Evolutionary conservation across 2,113 vertebrate species (phyloP).

Genomic region (Isurus oxyrinchus): DNA sequence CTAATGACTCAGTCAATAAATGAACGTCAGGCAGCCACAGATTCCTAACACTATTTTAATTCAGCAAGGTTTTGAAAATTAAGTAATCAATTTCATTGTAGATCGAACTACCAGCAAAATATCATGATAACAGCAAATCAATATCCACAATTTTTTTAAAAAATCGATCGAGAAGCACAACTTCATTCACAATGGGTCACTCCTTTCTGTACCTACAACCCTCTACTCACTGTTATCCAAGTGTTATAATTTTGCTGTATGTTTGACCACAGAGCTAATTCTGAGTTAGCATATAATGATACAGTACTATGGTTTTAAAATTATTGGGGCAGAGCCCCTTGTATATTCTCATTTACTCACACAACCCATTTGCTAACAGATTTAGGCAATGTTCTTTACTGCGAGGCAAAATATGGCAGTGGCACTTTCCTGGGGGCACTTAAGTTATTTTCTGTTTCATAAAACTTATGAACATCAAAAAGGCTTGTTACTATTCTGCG

Average conservation of each 20-base stretch:
- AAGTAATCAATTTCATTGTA: slow-evolving; percentile 10
- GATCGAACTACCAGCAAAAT: background rate
- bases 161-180: slow-evolving; percentile 30
- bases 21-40: slow-evolving; percentile 27
- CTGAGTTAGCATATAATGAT: slow-evolving; percentile 67
- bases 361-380: slow-evolving; percentile 48
- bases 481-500: slow-evolving; percentile 34
- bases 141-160: background rate
- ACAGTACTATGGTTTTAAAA: slow-evolving; percentile 73
- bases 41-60: slow-evolving; percentile 27
- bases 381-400: slow-evolving; percentile 75
- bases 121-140: background rate
- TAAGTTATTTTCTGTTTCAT: slow-evolving; percentile 35
- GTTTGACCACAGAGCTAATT: slow-evolving; percentile 56
- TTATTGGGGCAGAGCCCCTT: slow-evolving; percentile 83
- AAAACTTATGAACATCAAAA: slow-evolving; percentile 31
- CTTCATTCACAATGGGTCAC: slow-evolving; percentile 26
- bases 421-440: slow-evolving; percentile 35
- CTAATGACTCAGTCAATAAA: slow-evolving; percentile 15
- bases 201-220: slow-evolving; percentile 41
- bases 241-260: slow-evolving; percentile 62
- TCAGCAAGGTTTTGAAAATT: background rate
- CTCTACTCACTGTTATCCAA: slow-evolving; percentile 68
- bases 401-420: slow-evolving; percentile 53
- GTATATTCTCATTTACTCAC: slow-evolving; percentile 52